Conservation (phyloP, 2,113 vertebrate species). For the Semnornis frantzii region DNA sequence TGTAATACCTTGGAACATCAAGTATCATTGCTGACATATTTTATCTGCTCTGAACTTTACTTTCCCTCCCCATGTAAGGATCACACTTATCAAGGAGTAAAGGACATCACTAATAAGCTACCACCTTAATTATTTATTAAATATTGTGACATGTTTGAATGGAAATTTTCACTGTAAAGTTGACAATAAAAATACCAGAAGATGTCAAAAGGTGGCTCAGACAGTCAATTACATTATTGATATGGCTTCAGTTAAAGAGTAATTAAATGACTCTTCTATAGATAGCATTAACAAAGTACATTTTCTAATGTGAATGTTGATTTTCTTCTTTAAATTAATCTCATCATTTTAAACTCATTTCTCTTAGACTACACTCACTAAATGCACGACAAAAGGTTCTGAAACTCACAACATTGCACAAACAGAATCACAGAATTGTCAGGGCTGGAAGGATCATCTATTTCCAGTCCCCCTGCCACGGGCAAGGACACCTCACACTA, state of each 20-base stretch:
- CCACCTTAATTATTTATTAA: not conserved
- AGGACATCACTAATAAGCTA: not conserved
- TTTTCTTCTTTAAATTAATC: not conserved
- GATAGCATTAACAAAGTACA: not conserved
- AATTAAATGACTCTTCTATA: not conserved
- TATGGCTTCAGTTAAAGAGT: not conserved
- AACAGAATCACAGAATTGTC: not conserved
- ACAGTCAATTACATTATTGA: not conserved
- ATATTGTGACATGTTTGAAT: not conserved
- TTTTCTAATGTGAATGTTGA: not conserved
- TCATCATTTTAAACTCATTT: not conserved
- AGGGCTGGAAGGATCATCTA: too few relatives aligned
- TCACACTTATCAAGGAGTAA: accelerated
- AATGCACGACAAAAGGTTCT: not conserved
- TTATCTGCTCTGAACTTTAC: not conserved
- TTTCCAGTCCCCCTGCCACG: too few relatives aligned
- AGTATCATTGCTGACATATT: not conserved
- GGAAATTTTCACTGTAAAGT: not conserved
- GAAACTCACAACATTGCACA: not conserved
- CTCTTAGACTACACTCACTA: not conserved
- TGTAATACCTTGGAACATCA: not conserved
- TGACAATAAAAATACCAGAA: not conserved
- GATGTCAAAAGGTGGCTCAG: not conserved
- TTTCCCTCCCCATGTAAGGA: not conserved
- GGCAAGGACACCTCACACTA: too few relatives aligned